Evolutionary conservation across 2,113 vertebrate genomes (phyloP).

Genomic region (Nibea coibor): DNA sequence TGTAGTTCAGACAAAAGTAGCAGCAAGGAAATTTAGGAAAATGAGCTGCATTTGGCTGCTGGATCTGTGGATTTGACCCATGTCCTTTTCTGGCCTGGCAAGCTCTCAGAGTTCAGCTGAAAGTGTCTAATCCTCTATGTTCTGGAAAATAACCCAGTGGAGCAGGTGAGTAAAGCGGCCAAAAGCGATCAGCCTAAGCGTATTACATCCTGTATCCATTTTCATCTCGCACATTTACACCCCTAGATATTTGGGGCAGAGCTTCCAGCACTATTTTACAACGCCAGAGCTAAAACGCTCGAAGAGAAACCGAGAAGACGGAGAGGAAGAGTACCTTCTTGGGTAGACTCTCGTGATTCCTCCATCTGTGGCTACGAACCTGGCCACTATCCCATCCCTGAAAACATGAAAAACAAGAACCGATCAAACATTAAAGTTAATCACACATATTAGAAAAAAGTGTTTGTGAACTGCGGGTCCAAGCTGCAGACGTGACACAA

Average conservation of each 20-base stretch:
- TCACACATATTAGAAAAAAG: constrained; percentile 18
- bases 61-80: constrained; percentile 52
- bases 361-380: constrained; percentile 97
- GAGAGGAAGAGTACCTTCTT: constrained; percentile 86
- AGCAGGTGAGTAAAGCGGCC: constrained; percentile 59
- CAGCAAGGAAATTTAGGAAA: constrained; percentile 51
- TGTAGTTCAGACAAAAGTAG: constrained; percentile 35
- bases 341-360: constrained; percentile 97
- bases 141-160: constrained; percentile 55
- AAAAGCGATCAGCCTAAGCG: constrained; percentile 49
- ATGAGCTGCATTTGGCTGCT: constrained; percentile 47
- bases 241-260: constrained; percentile 32
- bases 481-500: constrained; percentile 35
- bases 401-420: constrained; percentile 54
- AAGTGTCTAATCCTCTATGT: constrained; percentile 53
- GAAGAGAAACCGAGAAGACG: constrained; percentile 22
- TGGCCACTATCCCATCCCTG: constrained; percentile 91
- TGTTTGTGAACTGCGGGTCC: constrained; percentile 18
- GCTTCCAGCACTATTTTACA: not conserved
- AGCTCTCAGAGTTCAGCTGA: constrained; percentile 49
- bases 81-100: constrained; percentile 41
- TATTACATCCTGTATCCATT: constrained; percentile 64
- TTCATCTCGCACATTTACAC: constrained; percentile 62
- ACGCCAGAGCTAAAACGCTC: not conserved
- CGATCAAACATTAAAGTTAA: constrained; percentile 53